These are phyloP conservation scores for Neofelis nebulosa DNA, from an alignment of 2,113 vertebrate species.

Conservation along the genomic window DNA sequence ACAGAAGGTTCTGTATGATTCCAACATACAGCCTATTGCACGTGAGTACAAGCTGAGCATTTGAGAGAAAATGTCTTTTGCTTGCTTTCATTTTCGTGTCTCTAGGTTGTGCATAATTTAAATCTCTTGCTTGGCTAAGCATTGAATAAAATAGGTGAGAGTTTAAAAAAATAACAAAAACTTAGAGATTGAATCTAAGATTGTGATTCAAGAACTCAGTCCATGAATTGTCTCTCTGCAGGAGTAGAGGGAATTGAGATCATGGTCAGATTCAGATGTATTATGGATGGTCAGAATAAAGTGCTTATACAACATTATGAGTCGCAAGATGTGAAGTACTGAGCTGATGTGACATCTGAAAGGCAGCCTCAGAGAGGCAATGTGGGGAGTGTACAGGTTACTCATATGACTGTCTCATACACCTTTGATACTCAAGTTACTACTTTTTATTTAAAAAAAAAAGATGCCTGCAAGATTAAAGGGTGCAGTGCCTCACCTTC, in stretches of 20 bases:
- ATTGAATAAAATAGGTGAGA: not conserved
- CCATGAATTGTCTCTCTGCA: not conserved
- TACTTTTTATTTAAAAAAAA: not conserved
- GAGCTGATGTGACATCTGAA: not conserved
- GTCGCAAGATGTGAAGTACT: not conserved
- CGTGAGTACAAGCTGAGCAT: not conserved
- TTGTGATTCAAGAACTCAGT: not conserved
- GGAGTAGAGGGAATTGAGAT: not conserved
- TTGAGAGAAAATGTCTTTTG: not conserved
- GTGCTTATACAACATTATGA: not conserved
- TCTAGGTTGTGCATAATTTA: conserved; percentile 18
- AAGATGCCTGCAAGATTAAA: not conserved
- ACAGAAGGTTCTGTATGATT: not conserved
- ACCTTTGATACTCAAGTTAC: not conserved
- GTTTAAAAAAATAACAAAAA: not conserved
- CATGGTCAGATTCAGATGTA: not conserved
- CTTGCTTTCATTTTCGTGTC: conserved; percentile 19
- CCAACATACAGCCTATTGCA: not conserved
- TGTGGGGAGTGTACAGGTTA: not conserved
- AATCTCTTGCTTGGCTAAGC: not conserved
- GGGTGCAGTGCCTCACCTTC: not conserved
- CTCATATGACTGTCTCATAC: not conserved
- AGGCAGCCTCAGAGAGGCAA: not conserved
- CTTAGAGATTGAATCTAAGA: not conserved
- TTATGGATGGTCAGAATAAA: not conserved